A percentile compares a stretch with the other conserved stretches of the same genome.
Evolutionary conservation across 2,797 vertebrate genomes (phyloP).

Genomic region (Chrosomus eos): DNA sequence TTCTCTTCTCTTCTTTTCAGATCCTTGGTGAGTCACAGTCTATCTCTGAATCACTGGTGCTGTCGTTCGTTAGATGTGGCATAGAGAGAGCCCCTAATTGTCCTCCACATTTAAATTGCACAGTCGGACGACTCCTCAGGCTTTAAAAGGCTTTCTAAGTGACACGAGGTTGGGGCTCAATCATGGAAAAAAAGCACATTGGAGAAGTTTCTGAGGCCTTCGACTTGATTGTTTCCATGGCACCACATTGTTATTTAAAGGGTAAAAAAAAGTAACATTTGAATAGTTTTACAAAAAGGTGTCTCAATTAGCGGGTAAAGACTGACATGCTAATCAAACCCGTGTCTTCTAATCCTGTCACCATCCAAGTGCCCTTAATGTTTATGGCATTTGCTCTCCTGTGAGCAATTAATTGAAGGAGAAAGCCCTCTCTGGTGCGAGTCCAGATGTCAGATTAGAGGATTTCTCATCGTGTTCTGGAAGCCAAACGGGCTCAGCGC

Average conservation of each 20-base stretch:
- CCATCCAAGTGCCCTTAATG: not conserved
- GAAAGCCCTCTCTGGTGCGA: slow-evolving; percentile 3
- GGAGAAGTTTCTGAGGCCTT: slow-evolving; percentile 34
- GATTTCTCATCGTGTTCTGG: slow-evolving; percentile 17
- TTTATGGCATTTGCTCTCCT: not conserved
- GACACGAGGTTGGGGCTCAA: slow-evolving; percentile 50
- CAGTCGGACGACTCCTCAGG: slow-evolving; percentile 51
- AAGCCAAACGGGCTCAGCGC: slow-evolving; percentile 7
- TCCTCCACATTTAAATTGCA: slow-evolving; percentile 58
- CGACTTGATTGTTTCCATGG: slow-evolving; percentile 58
- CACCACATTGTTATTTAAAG: slow-evolving; percentile 43
- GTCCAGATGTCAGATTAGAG: slow-evolving; percentile 41
- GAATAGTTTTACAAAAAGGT: slow-evolving; percentile 20
- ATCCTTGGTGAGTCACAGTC: slow-evolving; percentile 45
- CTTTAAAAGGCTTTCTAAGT: slow-evolving; percentile 56
- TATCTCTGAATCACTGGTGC: slow-evolving; percentile 53
- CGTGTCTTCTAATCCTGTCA: slow-evolving; percentile 21
- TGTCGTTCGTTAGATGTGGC: slow-evolving; percentile 52
- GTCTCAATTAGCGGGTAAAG: slow-evolving; percentile 47
- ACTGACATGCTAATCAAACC: slow-evolving; percentile 45
- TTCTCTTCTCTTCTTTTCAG: slow-evolving; percentile 8
- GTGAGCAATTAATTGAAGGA: slow-evolving; percentile 31
- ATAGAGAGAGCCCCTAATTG: slow-evolving; percentile 54
- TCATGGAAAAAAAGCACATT: slow-evolving; percentile 33
- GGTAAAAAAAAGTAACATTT: not conserved